phyloP scores from a whole-genome alignment of 2,888 invertebrate species.

The Ecliptopera silaceata region DNA sequence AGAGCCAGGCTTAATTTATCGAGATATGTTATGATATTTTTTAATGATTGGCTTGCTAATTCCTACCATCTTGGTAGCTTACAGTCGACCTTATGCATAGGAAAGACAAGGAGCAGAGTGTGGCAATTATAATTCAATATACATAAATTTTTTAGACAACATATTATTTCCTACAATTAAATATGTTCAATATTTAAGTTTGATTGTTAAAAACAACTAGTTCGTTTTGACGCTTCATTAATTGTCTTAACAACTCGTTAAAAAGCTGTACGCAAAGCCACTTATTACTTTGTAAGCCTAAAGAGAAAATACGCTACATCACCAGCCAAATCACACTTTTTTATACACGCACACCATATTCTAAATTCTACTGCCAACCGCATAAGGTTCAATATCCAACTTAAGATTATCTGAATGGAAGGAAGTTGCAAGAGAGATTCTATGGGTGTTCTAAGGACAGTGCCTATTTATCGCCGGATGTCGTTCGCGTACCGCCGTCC shows the following conservation, averaged over 20 bases:
- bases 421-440: conserved; percentile 38
- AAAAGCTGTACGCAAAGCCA: neutral
- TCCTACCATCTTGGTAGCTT: too few species aligned
- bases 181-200: too few species aligned
- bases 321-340: conserved; percentile 2
- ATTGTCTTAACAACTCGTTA: neutral
- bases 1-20: too few species aligned
- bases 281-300: conserved; percentile 5
- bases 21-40: too few species aligned
- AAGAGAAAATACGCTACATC: conserved; percentile 15
- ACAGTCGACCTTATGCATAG: too few species aligned
- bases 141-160: too few species aligned
- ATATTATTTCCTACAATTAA: too few species aligned
- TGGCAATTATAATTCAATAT: too few species aligned
- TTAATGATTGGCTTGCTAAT: too few species aligned
- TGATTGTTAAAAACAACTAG: too few species aligned
- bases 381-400: conserved; percentile 25
- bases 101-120: too few species aligned
- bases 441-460: conserved; percentile 27
- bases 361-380: conserved; percentile 6
- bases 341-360: neutral
- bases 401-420: conserved; percentile 31
- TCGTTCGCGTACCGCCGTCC: conserved; percentile 29
- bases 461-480: conserved; percentile 38
- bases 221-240: too few species aligned